Base-by-base conservation (phyloP, 2,888 invertebrate genomes). In the Beris chalybata region DNA sequence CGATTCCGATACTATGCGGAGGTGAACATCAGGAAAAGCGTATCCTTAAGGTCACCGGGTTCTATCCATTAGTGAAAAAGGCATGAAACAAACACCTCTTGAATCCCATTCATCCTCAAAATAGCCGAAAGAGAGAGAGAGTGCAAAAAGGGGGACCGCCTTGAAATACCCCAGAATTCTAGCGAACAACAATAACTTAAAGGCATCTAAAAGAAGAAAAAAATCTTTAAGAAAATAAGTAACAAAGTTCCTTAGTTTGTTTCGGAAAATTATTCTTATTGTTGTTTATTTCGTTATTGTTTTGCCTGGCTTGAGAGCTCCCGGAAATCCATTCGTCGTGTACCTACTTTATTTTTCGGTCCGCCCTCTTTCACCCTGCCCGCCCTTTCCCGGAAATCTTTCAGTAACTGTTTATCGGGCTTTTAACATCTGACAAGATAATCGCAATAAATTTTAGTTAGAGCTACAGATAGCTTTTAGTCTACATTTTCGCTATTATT, bases 391-490 rank as follows among this genome's bases (percentile, higher is more conserved):
- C n/a, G 45, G 47, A 30, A 4, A 69, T 70, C 67, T 71, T 67
- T 68, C 66, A 68, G 69, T 71, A 69, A 69, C 69, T 65, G 68
- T 72, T 72, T 71, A 73, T 71, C 71, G 71, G 71, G 73, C 73
- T 73, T 73, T 73, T 73, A 73, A 72, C 73, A 73, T 72, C 70
- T 73, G 73, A 73, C 73, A 73, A 71, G 72, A 73, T 73, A 73
- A 73, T 72, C 71, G 72, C 71, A 70, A 73, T 73, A 73, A 73
- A 73, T 73, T 73, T 72, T 73, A 73, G 72, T 73, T 73, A 71
- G 67, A 64, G 52, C 61, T 67, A 52, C 38, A 61, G 61, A 61
- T 61, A 61, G 61, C 61, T 61, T 61, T 61, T 61, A 61, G 61
- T 38, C 52, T 32, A 38, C 7, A 38, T 38, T 38, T 38, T 38